Base-by-base conservation (phyloP, 1,140 invertebrate genomes). In the Drosophila novamexicana region DNA sequence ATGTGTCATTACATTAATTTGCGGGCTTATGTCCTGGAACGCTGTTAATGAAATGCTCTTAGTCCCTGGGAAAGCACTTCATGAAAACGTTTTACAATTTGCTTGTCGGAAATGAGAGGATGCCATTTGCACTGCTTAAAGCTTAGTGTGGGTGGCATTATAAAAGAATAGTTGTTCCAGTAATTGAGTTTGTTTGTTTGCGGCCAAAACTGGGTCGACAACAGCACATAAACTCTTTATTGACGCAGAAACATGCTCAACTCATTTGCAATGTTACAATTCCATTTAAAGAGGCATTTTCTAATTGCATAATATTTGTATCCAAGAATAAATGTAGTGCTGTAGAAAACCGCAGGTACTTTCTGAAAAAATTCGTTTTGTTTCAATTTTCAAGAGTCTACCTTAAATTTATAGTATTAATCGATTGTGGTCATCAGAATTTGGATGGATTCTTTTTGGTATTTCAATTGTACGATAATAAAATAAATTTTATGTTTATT, bases 1-100 rank as follows among this genome's bases (percentile, higher is more conserved):
- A 18, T 69, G 50, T 69, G 77, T 75, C 75, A 81, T 86, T 78
- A 86, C 56, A 72, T 75, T 86, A 81, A 85, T 81, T 85, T 81
- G 75, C 71, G 57, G 59, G 18, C 65, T 83, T 77, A 84, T 64
- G 76, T 62, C 54, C 58, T 67, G 61, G 40, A 49, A 16, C 44
- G 62, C 57, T 66, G 66, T 65, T 81, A 81, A 81, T 81, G 79
- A 66, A 81, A 73, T 66, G 69, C 79, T 69, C 34, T 50, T 65
- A 73, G 50, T 50, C 49, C 14, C 47, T 29, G 36, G 34, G 16
- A 58, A 71, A 67, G 44, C 53, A 39, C 44, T 50, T 67, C 68
- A 71, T 75, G 44, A 79, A 77, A 66, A 75, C 44, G 70, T 73
- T 79, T 63, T 63, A 68, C 58, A 79, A 76, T 77, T 68, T 68